Conservation (phyloP, 2,113 vertebrate genomes). For the Peromyscus maniculatus region DNA sequence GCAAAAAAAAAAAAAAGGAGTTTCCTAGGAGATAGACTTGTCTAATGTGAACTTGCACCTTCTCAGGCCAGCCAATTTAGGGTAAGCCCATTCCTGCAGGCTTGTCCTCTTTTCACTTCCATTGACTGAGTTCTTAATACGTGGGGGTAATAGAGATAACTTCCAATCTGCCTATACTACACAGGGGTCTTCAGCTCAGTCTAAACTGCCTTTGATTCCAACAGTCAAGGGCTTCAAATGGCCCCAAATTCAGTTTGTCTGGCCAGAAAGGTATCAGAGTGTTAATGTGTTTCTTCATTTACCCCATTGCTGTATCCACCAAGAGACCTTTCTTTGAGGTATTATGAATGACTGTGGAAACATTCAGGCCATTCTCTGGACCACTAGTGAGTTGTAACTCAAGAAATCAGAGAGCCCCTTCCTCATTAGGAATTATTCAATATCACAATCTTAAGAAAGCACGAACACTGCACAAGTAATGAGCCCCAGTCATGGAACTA, state of each 20-base stretch:
- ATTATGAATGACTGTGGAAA: conserved; percentile 36
- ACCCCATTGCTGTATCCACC: conserved; percentile 24
- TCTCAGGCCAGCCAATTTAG: conserved; percentile 80
- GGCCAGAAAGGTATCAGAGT: neutral
- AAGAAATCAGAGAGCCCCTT: neutral
- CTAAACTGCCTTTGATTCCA: conserved; percentile 33
- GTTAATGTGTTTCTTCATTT: neutral
- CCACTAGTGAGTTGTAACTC: neutral
- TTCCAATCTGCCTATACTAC: neutral
- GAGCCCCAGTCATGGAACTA: neutral
- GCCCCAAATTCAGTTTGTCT: neutral
- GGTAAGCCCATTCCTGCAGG: conserved; percentile 81
- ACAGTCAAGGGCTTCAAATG: neutral
- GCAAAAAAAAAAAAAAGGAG: too few species aligned
- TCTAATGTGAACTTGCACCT: conserved; percentile 83
- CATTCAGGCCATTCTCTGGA: neutral
- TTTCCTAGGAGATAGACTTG: conserved; percentile 72
- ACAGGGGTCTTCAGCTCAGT: neutral
- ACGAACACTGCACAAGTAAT: neutral
- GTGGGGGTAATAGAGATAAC: neutral
- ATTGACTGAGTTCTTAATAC: conserved; percentile 70
- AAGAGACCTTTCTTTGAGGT: neutral
- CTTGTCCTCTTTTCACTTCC: conserved; percentile 68
- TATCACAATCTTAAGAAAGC: conserved; percentile 31
- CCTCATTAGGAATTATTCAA: conserved; percentile 26